These are phyloP conservation scores for Diarsia mendica DNA, from an alignment of 2,888 invertebrate species.

Conservation along the genomic window DNA sequence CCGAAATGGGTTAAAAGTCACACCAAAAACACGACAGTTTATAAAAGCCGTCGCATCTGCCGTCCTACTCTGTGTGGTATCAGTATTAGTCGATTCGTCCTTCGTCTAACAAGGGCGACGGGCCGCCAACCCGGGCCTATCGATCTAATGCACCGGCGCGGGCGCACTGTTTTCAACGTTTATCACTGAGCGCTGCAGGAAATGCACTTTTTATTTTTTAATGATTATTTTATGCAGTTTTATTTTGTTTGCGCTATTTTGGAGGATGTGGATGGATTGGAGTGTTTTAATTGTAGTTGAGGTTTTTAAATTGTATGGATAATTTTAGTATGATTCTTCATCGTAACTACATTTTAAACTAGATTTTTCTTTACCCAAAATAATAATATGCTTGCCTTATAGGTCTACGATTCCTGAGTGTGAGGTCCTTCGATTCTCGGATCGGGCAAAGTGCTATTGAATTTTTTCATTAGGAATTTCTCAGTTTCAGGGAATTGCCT, in stretches of 20 bases:
- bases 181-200: slow-evolving; percentile 59
- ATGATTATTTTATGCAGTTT: slow-evolving; percentile 10
- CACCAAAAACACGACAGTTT: no score
- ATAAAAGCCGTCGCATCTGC: slow-evolving; percentile 59
- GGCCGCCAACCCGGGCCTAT: slow-evolving; percentile 86
- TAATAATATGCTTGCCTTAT: no score
- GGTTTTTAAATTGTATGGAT: neutral
- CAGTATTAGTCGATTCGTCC: slow-evolving; percentile 80
- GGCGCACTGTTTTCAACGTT: slow-evolving; percentile 62
- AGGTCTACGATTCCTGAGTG: no score
- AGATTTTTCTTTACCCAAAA: no score
- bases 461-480: no score
- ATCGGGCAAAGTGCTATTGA: no score
- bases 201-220: slow-evolving; percentile 43
- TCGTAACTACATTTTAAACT: neutral
- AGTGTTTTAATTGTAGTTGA: neutral
- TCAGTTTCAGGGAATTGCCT: no score
- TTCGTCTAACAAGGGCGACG: slow-evolving; percentile 88
- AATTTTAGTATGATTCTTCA: no score
- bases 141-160: slow-evolving; percentile 79
- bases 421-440: no score
- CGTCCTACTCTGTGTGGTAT: slow-evolving; percentile 51
- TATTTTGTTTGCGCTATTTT: slow-evolving; percentile 5
- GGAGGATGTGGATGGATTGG: no score
- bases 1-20: no score